Conservation (phyloP, 2,797 vertebrate species). For the Pseudochromis fuscus region DNA sequence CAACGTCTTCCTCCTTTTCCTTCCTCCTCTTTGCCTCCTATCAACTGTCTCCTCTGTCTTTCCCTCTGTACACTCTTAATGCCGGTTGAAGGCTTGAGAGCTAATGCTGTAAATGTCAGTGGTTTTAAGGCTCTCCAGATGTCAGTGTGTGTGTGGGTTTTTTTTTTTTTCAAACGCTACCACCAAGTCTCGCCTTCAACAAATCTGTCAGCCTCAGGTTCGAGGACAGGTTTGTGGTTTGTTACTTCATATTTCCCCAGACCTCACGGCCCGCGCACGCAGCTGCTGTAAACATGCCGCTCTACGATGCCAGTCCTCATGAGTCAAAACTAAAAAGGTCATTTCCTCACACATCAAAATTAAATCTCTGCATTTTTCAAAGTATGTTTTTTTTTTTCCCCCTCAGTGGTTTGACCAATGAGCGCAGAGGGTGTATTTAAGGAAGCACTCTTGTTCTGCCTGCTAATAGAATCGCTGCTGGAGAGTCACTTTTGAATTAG, state of each 20-base stretch:
- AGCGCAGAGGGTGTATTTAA: slow-evolving; percentile 77
- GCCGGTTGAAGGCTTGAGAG: slow-evolving; percentile 62
- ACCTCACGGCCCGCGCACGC: neutral
- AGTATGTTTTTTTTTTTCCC: neutral
- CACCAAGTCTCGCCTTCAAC: slow-evolving; percentile 46
- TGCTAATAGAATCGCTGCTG: slow-evolving; percentile 83
- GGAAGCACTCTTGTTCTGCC: slow-evolving; percentile 75
- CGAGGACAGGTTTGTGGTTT: slow-evolving; percentile 31
- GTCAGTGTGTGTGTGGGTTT: slow-evolving; percentile 46
- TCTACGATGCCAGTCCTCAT: neutral
- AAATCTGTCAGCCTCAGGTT: slow-evolving; percentile 57
- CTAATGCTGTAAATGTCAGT: slow-evolving; percentile 71
- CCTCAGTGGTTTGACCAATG: slow-evolving; percentile 65
- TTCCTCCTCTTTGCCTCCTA: slow-evolving; percentile 3
- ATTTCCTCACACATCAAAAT: slow-evolving; percentile 38
- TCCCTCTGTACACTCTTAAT: slow-evolving; percentile 52
- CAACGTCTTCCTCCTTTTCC: neutral
- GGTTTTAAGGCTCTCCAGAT: slow-evolving; percentile 74
- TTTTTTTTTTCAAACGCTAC: slow-evolving; percentile 36
- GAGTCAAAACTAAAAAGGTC: slow-evolving; percentile 35
- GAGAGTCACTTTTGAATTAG: slow-evolving; percentile 84
- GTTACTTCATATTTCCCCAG: slow-evolving; percentile 10
- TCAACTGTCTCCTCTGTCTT: slow-evolving; percentile 45
- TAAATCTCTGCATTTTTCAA: slow-evolving; percentile 46
- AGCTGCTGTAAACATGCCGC: slow-evolving; percentile 5